Conservation (phyloP, 2,797 vertebrate species). For the Hypotaenidia okinawae region DNA sequence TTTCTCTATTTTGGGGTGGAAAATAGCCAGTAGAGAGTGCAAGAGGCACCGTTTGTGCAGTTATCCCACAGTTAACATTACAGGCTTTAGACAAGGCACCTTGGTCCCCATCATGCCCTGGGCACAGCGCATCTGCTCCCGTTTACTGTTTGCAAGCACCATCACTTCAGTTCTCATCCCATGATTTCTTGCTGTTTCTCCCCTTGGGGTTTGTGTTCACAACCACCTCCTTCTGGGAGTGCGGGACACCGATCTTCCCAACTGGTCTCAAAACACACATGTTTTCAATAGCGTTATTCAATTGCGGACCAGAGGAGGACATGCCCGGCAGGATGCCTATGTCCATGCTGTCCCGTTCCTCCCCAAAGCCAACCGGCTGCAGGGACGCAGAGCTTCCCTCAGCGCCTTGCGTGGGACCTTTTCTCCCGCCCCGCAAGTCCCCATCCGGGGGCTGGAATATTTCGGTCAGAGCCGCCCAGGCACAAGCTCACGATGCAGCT, state of each 20-base stretch:
- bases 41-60: neutral
- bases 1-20: neutral
- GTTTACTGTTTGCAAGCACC: neutral
- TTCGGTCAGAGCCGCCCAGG: neutral
- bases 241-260: neutral
- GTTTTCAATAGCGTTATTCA: neutral
- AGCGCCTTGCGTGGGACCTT: neutral
- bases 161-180: neutral
- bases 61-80: neutral
- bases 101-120: neutral
- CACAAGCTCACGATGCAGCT: neutral
- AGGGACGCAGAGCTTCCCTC: neutral
- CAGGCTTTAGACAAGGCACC: neutral
- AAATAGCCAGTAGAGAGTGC: slow-evolving; percentile 26
- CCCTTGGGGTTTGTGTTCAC: neutral
- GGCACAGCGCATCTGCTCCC: fast-evolving
- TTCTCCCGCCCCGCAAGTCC: neutral
- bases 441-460: fast-evolving
- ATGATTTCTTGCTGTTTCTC: neutral
- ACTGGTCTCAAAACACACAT: fast-evolving
- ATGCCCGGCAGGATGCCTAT: neutral
- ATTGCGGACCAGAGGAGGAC: neutral
- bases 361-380: neutral
- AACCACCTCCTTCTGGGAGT: neutral
- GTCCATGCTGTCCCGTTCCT: neutral